A percentile compares a stretch with the other conserved stretches of the same genome.
phyloP scores from a whole-genome alignment of 2,888 invertebrate genomes.

The Callyntrura sp. region DNA sequence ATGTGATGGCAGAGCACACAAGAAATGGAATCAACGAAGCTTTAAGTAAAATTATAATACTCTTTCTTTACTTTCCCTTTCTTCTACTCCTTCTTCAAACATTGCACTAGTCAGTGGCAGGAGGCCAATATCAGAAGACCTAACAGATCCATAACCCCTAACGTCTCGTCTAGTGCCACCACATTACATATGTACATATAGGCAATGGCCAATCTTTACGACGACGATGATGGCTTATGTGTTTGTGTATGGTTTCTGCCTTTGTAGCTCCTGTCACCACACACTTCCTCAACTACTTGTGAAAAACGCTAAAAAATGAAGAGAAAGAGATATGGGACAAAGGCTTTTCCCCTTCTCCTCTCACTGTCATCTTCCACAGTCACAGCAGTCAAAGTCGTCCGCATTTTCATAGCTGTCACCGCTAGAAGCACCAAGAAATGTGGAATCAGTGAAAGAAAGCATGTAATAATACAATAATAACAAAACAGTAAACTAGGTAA shows the following conservation, averaged over 20 bases:
- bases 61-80: slow-evolving; percentile 49
- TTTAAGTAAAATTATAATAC: slow-evolving; percentile 55
- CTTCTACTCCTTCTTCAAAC: background rate
- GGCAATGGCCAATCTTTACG: slow-evolving; percentile 31
- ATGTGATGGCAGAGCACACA: slow-evolving; percentile 23
- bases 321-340: background rate
- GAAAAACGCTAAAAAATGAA: slow-evolving; percentile 10
- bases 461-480: slow-evolving; percentile 15
- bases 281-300: background rate
- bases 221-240: slow-evolving; percentile 34
- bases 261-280: background rate
- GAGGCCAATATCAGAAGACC: slow-evolving; percentile 37
- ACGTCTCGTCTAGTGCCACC: background rate
- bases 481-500: slow-evolving; percentile 2
- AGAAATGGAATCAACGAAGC: slow-evolving; percentile 54
- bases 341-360: background rate
- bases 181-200: background rate
- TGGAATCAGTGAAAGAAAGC: slow-evolving; percentile 17
- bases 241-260: slow-evolving; percentile 41
- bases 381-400: background rate
- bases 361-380: slow-evolving; percentile 5
- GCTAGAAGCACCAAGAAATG: slow-evolving; percentile 19
- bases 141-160: slow-evolving; percentile 39
- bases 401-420: background rate
- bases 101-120: background rate